phyloP scores from a whole-genome alignment of 2,888 invertebrate species.

The Ectemnius cavifrons region DNA sequence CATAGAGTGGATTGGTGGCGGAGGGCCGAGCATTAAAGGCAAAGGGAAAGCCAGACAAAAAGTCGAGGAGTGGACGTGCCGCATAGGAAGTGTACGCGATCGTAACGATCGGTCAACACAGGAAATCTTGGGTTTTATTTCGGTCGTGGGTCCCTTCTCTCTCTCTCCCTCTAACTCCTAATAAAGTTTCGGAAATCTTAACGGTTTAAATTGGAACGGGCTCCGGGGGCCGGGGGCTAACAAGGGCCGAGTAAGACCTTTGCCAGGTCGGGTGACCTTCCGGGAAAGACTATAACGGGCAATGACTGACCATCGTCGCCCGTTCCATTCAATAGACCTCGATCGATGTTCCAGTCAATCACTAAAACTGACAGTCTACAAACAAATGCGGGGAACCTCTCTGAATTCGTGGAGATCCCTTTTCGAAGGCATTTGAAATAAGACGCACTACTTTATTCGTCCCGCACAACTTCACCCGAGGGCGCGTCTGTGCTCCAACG shows the following conservation, averaged over 20 bases:
- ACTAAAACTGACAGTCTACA: background rate
- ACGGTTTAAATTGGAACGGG: conserved; percentile 54
- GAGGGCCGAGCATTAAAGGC: too few species aligned
- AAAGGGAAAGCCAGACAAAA: too few species aligned
- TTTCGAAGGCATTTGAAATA: too few species aligned
- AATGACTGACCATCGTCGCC: conserved; percentile 48
- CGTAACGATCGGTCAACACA: conserved; percentile 3
- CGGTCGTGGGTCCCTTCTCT: background rate
- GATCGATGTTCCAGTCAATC: conserved; percentile 40
- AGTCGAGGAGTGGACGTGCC: too few species aligned
- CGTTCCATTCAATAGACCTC: conserved; percentile 50
- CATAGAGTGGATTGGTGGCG: too few species aligned
- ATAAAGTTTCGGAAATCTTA: conserved; percentile 53
- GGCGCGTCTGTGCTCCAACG: conserved; percentile 7
- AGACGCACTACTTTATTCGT: too few species aligned
- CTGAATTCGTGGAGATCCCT: too few species aligned
- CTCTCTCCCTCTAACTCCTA: background rate
- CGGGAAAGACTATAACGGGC: conserved; percentile 54
- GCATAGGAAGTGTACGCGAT: too few species aligned
- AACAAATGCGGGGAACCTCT: conserved; percentile 1
- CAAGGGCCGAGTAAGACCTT: conserved; percentile 32
- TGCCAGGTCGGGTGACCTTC: conserved; percentile 56
- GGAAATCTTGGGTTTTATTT: conserved; percentile 23
- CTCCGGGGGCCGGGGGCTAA: background rate
- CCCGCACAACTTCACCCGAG: too few species aligned